Base-by-base conservation (phyloP, 2,113 vertebrate species). In the Meles meles region DNA sequence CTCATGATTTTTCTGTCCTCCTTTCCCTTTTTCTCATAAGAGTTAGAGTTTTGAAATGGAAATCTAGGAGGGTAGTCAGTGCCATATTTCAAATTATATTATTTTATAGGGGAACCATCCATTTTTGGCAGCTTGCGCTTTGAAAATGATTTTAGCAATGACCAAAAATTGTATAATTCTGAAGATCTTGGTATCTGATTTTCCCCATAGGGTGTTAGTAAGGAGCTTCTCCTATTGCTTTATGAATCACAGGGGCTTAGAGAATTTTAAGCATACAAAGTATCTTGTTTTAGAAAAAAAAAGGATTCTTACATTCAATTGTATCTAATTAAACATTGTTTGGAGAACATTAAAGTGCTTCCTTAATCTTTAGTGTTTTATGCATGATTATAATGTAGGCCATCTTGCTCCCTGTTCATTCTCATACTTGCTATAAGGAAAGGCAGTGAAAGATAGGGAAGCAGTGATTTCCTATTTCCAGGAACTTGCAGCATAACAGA, bases 81-180 rank as follows among this genome's bases (percentile, higher is more conserved):
- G 77, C 39, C n/a, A 44, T 55, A 83, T 89, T 94, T 90, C 52
- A 77, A 25, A 34, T n/a, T 82, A 65, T 21, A 82, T 69, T 39
- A 83, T 17, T 82, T 93, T 88, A 8, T 34, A 89, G 31, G 6
- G 14, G 55, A 90, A 27, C 55, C 29, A 42, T 71, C 57, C 10
- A 89, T 52, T 94, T 91, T 76, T 61, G 47, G 21, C 77, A 93
- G 44, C 49, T 52, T 83, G 57, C 34, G 82, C 31, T 89, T 88
- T 82, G 79, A 63, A 92, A 81, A 86, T 69, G 92, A 81, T 90
- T 97, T 93, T 88, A 55, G 80, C 61, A 84, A 72, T 88, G 80
- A 84, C 42, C 42, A 94, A 96, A 88, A 67, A 42, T 20, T 44
- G 57, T 59, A 6, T 57, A 93, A 25, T 72, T 77, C 34, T 90